Conservation (phyloP, 2,113 vertebrate genomes). For the Megaptera novaeangliae region DNA sequence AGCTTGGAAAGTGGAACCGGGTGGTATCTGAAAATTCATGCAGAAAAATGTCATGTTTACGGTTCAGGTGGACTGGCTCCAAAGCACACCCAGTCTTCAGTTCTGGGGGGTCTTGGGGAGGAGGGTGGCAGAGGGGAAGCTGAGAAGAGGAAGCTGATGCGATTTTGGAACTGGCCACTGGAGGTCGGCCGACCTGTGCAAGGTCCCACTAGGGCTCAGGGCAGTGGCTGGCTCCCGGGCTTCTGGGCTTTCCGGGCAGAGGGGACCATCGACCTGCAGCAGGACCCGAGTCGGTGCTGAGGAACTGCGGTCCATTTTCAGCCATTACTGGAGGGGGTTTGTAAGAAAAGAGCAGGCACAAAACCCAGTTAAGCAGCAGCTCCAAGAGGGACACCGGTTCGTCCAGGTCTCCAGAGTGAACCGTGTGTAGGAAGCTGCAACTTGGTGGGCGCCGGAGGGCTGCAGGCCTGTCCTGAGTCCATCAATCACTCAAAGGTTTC, state of each 20-base stretch:
- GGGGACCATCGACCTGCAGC: not conserved
- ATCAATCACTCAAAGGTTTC: not conserved
- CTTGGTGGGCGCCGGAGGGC: not conserved
- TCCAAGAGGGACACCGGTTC: not conserved
- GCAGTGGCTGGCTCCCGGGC: not conserved
- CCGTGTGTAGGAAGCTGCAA: accelerated
- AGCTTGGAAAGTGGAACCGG: not conserved
- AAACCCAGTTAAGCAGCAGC: not conserved
- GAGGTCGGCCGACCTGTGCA: not conserved
- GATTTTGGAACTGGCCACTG: not conserved
- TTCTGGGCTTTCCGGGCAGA: not conserved
- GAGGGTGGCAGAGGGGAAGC: not conserved
- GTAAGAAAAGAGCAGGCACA: not conserved
- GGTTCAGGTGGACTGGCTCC: not conserved
- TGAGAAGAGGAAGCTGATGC: not conserved
- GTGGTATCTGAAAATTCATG: not conserved
- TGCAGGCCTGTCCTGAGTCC: not conserved
- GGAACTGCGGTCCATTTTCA: not conserved
- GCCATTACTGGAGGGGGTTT: not conserved
- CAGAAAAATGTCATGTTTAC: not conserved
- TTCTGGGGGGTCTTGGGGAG: accelerated
- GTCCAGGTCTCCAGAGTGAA: not conserved
- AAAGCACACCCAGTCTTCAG: not conserved
- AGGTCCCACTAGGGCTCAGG: not conserved
- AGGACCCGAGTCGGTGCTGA: not conserved